A percentile compares a stretch with the other conserved stretches of the same genome.
These are phyloP conservation scores for Blastobasis lacticolella DNA, from an alignment of 2,888 invertebrate genomes.

Conservation along the genomic window DNA sequence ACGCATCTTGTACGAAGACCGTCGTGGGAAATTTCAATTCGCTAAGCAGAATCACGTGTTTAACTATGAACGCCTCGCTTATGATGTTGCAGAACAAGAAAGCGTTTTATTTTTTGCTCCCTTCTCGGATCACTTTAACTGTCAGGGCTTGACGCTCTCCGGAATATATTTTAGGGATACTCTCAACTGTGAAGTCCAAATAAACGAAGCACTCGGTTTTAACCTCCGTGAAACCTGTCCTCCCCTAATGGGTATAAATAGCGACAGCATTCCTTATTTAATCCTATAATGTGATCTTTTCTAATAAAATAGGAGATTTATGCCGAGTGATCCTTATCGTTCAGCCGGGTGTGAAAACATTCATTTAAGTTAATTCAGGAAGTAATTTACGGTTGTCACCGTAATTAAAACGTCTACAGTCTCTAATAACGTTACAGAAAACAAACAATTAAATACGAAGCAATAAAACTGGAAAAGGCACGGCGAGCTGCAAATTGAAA, in stretches of 20 bases:
- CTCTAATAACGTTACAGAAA: background rate
- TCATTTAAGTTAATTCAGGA: background rate
- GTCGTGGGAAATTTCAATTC: slow-evolving; percentile 56
- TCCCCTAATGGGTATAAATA: slow-evolving; percentile 32
- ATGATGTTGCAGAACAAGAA: slow-evolving; percentile 15
- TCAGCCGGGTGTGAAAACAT: slow-evolving; percentile 2
- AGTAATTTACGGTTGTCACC: background rate
- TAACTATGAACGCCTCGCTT: slow-evolving; percentile 28
- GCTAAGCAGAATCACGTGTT: slow-evolving; percentile 38
- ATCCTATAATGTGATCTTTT: slow-evolving; percentile 20
- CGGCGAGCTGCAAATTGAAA: slow-evolving; percentile 7
- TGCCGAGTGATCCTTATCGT: slow-evolving; percentile 11
- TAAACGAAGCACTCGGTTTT: slow-evolving; percentile 25
- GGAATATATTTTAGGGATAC: slow-evolving; percentile 33
- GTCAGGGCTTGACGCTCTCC: slow-evolving; percentile 32
- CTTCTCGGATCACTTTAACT: slow-evolving; percentile 27
- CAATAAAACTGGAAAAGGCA: background rate
- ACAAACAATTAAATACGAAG: background rate
- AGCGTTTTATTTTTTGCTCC: slow-evolving; percentile 19
- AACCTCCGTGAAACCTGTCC: slow-evolving; percentile 25
- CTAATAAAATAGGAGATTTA: slow-evolving; percentile 12
- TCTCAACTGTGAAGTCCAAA: slow-evolving; percentile 20
- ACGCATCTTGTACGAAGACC: slow-evolving; percentile 33
- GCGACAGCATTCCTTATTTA: slow-evolving; percentile 23
- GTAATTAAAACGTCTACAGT: background rate